Percentiles rank a stretch among this genome's conserved stretches.
Evolutionary conservation across 2,113 vertebrate genomes (phyloP).

Genomic region (Nothoprocta pentlandii): DNA sequence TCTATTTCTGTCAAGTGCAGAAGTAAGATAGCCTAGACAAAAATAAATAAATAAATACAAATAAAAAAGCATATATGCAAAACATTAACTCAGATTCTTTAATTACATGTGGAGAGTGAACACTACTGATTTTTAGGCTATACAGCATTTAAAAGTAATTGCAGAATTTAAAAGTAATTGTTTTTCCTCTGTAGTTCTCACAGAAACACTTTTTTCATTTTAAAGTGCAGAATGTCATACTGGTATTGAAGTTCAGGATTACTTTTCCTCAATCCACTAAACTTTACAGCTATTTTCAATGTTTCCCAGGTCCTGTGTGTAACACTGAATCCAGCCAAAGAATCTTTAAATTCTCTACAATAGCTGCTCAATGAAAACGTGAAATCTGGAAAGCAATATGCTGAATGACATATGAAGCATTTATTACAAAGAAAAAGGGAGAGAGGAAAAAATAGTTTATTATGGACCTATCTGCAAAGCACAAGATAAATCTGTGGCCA

Average conservation of each 20-base stretch:
- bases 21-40: background rate
- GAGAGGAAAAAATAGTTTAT: rapidly evolving
- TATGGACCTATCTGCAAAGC: background rate
- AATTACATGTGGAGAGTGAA: background rate
- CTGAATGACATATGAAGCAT: background rate
- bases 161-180: background rate
- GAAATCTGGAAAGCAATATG: background rate
- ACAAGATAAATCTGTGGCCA: background rate
- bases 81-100: background rate
- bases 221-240: background rate
- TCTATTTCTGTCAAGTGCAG: background rate
- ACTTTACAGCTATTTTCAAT: background rate
- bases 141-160: background rate
- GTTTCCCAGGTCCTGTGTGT: background rate
- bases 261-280: background rate
- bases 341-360: background rate
- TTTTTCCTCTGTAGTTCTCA: background rate
- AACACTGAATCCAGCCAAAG: background rate
- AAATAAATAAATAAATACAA: background rate
- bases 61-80: background rate
- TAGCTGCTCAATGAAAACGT: background rate
- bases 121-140: background rate
- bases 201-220: background rate
- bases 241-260: background rate
- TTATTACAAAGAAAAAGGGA: background rate